A percentile compares a stretch with the other conserved stretches of the same genome.
These are phyloP conservation scores for Myocastor coypus DNA, from an alignment of 2,113 vertebrate species.

Conservation along the genomic window DNA sequence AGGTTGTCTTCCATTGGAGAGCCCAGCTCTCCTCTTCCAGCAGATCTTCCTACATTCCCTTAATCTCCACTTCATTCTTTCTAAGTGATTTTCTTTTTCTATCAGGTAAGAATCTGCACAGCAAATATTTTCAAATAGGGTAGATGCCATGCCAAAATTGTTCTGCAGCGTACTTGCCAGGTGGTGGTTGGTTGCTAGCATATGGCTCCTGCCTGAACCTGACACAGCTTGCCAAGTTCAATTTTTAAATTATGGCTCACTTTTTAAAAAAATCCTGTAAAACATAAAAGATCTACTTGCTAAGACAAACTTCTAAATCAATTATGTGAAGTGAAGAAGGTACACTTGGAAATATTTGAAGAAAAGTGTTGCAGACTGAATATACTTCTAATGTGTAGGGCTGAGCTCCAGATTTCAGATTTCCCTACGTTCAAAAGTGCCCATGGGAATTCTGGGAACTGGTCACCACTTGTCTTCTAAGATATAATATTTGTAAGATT, in stretches of 20 bases:
- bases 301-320: slow-evolving; percentile 30
- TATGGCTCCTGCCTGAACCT: slow-evolving; percentile 62
- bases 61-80: neutral
- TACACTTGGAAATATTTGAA: neutral
- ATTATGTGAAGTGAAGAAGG: neutral
- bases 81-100: slow-evolving; percentile 22
- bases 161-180: slow-evolving; percentile 30
- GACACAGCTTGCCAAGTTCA: slow-evolving; percentile 35
- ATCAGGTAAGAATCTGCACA: slow-evolving; percentile 32
- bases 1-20: slow-evolving; percentile 54
- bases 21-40: neutral
- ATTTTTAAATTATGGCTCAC: slow-evolving; percentile 52
- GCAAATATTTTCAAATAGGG: slow-evolving; percentile 65
- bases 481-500: neutral
- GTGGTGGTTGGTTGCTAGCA: slow-evolving; percentile 2
- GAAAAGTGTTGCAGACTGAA: neutral
- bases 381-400: neutral
- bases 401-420: neutral
- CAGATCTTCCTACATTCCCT: neutral
- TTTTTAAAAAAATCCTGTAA: slow-evolving; percentile 5
- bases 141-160: slow-evolving; percentile 26
- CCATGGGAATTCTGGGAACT: neutral
- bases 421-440: neutral
- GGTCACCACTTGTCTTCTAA: neutral
- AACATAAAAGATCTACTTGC: neutral